Evolutionary conservation across 2,888 invertebrate species (phyloP), one percentile per base, ranked within the genome.

Genomic region (Monopis laevigella): DNA sequence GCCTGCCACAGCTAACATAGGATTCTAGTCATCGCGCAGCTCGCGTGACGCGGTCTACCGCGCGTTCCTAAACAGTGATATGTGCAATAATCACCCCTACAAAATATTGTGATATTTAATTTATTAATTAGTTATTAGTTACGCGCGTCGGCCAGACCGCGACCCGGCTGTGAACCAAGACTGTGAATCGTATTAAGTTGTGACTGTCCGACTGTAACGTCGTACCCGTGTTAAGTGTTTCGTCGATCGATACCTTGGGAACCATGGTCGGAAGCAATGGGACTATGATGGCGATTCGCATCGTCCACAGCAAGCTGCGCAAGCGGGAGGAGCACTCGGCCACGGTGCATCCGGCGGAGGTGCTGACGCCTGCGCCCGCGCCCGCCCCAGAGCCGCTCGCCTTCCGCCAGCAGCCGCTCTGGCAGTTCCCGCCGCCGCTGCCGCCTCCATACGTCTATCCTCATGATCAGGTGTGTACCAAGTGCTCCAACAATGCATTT

Each of bases 231-330:
- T 73, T 66, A 57, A 63, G 65, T 71, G 69, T 67, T 71, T 71
- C 70, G 75, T 75, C 68, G 65, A 65, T 69, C 49, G 68, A 60
- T 64, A 65, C 66, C 48, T 68, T 72, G 53, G 56, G 58, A 64
- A 86, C 85, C 64, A 91, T 92, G 91, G 91, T 92, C 75, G 91
- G 91, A 75, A 90, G 86, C 81, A 90, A 90, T 82, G 90, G 89
- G 73, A 90, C 90, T 67, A 86, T 92, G 88, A 89, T 90, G 81
- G 90, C 92, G 73, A 89, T 92, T 73, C 92, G 92, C 82, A 88
- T 92, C 88, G 92, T 92, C 82, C 91, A 91, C 87, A 92, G 91
- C 82, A 92, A 92, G 84, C 85, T 92, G 82, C 86, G 91, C 63
- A 92, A 92, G 82, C 86, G 92, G 56, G 92, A 92, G 75, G 92